Percentiles rank a stretch among this genome's conserved stretches.
These are phyloP conservation scores for Nesometra sesokonis DNA, from an alignment of 35 echinoderm and acorn worm genomes.

Conservation along the genomic window DNA sequence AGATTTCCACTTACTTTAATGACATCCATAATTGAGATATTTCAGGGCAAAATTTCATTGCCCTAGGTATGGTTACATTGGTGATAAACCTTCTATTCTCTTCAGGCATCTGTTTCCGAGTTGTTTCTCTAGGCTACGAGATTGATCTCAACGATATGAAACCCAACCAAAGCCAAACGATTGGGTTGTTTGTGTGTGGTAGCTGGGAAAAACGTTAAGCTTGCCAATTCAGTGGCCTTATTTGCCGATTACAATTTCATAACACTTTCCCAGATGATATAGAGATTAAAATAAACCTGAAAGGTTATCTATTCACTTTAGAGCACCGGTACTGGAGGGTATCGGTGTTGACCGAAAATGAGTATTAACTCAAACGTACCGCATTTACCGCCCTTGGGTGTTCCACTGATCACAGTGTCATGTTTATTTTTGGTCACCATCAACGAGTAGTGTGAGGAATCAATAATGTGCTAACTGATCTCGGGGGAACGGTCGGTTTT, in stretches of 20 bases:
- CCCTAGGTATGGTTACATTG: neutral
- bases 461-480: neutral
- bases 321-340: neutral
- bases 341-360: neutral
- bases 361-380: neutral
- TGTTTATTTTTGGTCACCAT: neutral
- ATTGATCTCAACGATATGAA: neutral
- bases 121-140: no score
- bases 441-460: neutral
- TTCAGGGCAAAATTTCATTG: neutral
- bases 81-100: neutral
- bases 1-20: neutral
- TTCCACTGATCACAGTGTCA: neutral
- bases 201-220: neutral
- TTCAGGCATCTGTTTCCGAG: no score
- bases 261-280: neutral
- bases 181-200: neutral
- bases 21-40: neutral
- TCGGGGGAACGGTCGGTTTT: neutral
- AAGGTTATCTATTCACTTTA: neutral
- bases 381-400: neutral
- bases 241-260: neutral
- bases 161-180: neutral
- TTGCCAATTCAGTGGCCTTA: neutral
- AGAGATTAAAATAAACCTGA: neutral